phyloP scores from a whole-genome alignment of 2,113 vertebrate genomes.

The Oreocharis arfaki region DNA sequence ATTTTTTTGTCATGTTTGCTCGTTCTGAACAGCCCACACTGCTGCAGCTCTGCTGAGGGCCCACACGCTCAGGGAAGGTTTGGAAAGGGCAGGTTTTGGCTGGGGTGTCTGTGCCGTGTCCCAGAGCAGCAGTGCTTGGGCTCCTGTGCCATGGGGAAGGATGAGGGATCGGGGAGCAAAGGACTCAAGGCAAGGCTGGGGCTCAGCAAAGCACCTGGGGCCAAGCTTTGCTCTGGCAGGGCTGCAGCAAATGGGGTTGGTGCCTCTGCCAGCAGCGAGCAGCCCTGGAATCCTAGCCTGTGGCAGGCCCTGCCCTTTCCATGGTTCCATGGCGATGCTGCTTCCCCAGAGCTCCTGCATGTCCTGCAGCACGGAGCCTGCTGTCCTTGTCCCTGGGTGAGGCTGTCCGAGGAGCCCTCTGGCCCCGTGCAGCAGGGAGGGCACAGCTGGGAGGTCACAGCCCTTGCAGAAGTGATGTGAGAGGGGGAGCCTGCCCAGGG shows the following conservation, averaged over 20 bases:
- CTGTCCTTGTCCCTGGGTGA: neutral
- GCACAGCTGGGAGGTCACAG: neutral
- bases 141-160: accelerated
- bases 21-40: neutral
- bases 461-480: accelerated
- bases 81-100: neutral
- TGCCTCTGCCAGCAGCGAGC: neutral
- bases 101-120: neutral
- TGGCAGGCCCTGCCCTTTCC: neutral
- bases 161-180: accelerated
- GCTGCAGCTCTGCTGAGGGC: neutral
- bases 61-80: neutral
- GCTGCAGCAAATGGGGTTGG: neutral
- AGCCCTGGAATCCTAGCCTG: neutral
- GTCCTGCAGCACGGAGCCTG: neutral
- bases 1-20: neutral
- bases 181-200: neutral
- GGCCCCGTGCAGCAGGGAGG: neutral
- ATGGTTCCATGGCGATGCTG: accelerated
- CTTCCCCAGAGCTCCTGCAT: neutral
- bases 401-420: neutral
- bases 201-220: neutral
- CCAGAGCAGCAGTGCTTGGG: accelerated
- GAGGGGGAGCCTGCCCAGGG: too few relatives aligned
- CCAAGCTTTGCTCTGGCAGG: neutral